A percentile compares a stretch with the other conserved stretches of the same genome.
These are phyloP conservation scores for Cataglyphis altisquamis DNA, from an alignment of 2,888 invertebrate species.

Conservation along the genomic window DNA sequence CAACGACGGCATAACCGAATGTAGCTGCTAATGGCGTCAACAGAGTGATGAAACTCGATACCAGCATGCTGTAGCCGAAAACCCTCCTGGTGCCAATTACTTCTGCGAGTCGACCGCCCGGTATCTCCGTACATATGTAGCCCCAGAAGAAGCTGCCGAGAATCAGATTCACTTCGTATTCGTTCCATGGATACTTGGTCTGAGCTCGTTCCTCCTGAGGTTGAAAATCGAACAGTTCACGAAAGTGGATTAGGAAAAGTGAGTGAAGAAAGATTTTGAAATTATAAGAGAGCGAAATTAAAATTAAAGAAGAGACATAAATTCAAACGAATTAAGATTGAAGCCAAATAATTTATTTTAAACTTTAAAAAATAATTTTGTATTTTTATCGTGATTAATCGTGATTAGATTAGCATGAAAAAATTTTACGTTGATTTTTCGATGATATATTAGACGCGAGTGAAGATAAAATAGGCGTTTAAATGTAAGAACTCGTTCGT, in stretches of 20 bases:
- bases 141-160: constrained; percentile 97
- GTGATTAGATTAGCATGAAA: background rate
- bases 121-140: constrained; percentile 95
- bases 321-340: background rate
- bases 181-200: constrained; percentile 91
- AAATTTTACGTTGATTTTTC: background rate
- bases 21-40: constrained; percentile 93
- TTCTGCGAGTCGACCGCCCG: constrained; percentile 95
- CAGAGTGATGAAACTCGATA: constrained; percentile 93
- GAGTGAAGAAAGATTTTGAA: background rate
- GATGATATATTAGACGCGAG: background rate
- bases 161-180: constrained; percentile 92
- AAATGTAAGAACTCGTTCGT: background rate
- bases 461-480: background rate
- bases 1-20: constrained; percentile 90
- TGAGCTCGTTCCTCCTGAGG: constrained; percentile 69
- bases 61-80: constrained; percentile 95
- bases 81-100: constrained; percentile 93
- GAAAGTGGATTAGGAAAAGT: background rate
- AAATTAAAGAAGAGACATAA: background rate
- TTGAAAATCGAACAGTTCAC: background rate
- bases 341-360: background rate
- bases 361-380: background rate
- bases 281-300: constrained; percentile 1
- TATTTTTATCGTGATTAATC: background rate